These are phyloP conservation scores for Callipepla californica DNA, from an alignment of 2,113 vertebrate genomes.

Conservation along the genomic window DNA sequence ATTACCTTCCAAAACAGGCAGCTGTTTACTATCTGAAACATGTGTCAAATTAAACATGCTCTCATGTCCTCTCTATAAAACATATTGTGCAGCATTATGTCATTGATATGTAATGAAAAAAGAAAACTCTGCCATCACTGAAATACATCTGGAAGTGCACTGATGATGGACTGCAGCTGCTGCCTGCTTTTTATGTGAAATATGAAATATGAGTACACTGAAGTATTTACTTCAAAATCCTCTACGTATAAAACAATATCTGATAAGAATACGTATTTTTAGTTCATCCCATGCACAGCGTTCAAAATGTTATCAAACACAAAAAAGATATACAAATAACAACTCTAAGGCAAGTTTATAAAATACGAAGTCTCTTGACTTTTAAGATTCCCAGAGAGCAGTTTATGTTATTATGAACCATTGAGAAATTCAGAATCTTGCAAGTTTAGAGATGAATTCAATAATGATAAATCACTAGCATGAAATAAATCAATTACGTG, in stretches of 20 bases:
- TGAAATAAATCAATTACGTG: not conserved
- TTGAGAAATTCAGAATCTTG: not conserved
- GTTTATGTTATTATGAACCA: not conserved
- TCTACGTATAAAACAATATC: not conserved
- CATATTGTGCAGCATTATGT: slow-evolving; percentile 13
- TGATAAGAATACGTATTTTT: not conserved
- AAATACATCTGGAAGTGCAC: slow-evolving; percentile 12
- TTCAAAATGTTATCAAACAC: not conserved
- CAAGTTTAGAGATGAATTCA: not conserved
- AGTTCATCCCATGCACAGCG: not conserved
- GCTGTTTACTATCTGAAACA: slow-evolving; percentile 3
- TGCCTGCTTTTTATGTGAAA: not conserved
- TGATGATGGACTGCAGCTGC: slow-evolving; percentile 11
- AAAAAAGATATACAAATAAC: not conserved
- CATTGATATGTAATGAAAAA: slow-evolving; percentile 26
- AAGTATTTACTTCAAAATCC: not conserved
- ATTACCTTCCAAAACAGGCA: slow-evolving; percentile 18
- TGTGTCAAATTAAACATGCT: not conserved
- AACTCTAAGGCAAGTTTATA: not conserved
- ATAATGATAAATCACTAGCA: not conserved
- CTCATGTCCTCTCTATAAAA: not conserved
- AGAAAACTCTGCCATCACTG: not conserved
- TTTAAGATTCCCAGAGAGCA: not conserved
- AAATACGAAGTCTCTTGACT: not conserved
- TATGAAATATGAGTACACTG: not conserved